phyloP scores from a whole-genome alignment of 1,140 invertebrate genomes.

The Proctacanthus coquilletti region DNA sequence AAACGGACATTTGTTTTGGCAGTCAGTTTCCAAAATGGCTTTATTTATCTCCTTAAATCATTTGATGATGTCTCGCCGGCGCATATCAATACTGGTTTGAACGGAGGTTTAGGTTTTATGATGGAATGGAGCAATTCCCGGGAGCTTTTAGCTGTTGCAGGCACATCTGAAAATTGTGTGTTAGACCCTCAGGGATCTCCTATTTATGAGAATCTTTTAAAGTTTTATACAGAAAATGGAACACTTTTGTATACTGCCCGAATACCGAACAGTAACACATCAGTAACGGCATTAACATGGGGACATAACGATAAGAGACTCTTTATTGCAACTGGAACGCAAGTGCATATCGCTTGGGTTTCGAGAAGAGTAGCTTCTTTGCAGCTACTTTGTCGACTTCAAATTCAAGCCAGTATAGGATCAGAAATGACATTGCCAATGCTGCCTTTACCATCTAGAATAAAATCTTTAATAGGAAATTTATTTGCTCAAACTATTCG shows the following conservation, averaged over 20 bases:
- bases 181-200: slow-evolving; percentile 22
- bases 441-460: slow-evolving; percentile 70
- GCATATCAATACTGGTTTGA: slow-evolving; percentile 65
- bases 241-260: slow-evolving; percentile 54
- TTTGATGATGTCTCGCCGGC: slow-evolving; percentile 86
- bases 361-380: slow-evolving; percentile 76
- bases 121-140: slow-evolving; percentile 95
- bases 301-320: slow-evolving; percentile 91
- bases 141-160: slow-evolving; percentile 83
- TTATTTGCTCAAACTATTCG: slow-evolving; percentile 92
- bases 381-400: slow-evolving; percentile 70
- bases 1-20: slow-evolving; percentile 62
- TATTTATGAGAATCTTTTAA: slow-evolving; percentile 32
- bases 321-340: slow-evolving; percentile 80
- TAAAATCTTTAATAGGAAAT: slow-evolving; percentile 69
- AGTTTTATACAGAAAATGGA: slow-evolving; percentile 67
- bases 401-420: slow-evolving; percentile 44
- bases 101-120: slow-evolving; percentile 49
- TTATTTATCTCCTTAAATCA: slow-evolving; percentile 71
- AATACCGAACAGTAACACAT: slow-evolving; percentile 51
- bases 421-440: slow-evolving; percentile 42
- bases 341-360: slow-evolving; percentile 85
- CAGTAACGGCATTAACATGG: slow-evolving; percentile 89
- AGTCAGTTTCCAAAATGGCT: slow-evolving; percentile 75
- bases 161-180: slow-evolving; percentile 35